phyloP scores from a whole-genome alignment of 1,140 invertebrate genomes.

The Apis cerana region DNA sequence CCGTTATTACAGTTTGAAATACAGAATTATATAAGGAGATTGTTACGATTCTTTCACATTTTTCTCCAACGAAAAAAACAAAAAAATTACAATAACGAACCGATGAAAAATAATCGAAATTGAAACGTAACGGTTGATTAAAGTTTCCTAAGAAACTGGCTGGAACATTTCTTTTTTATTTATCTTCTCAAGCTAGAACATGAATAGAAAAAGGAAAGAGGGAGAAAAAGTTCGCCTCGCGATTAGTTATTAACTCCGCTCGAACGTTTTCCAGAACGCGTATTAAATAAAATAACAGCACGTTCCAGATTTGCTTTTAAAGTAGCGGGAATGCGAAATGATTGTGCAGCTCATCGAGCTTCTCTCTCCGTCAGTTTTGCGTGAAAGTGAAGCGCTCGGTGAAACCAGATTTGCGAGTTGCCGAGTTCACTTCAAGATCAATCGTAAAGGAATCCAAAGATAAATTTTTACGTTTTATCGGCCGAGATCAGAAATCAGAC shows the following conservation, averaged over 20 bases:
- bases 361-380: neutral
- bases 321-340: neutral
- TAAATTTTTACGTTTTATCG: neutral
- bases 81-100: neutral
- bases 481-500: neutral
- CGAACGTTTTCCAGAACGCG: neutral
- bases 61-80: too few relatives aligned
- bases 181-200: too few relatives aligned
- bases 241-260: neutral
- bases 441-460: slow-evolving; percentile 4
- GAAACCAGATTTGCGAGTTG: slow-evolving; percentile 9
- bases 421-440: neutral
- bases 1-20: too few relatives aligned
- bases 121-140: neutral
- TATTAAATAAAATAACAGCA: neutral
- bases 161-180: neutral
- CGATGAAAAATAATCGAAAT: neutral
- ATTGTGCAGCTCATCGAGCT: slow-evolving; percentile 1
- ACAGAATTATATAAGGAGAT: too few relatives aligned
- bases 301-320: neutral
- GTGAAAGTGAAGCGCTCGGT: neutral
- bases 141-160: neutral
- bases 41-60: too few relatives aligned
- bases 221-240: neutral
- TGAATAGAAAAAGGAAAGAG: neutral